A percentile compares a stretch with the other conserved stretches of the same genome.
These are phyloP conservation scores for Scaptomyza tumidula DNA, from an alignment of 2,888 invertebrate species.

Conservation along the genomic window DNA sequence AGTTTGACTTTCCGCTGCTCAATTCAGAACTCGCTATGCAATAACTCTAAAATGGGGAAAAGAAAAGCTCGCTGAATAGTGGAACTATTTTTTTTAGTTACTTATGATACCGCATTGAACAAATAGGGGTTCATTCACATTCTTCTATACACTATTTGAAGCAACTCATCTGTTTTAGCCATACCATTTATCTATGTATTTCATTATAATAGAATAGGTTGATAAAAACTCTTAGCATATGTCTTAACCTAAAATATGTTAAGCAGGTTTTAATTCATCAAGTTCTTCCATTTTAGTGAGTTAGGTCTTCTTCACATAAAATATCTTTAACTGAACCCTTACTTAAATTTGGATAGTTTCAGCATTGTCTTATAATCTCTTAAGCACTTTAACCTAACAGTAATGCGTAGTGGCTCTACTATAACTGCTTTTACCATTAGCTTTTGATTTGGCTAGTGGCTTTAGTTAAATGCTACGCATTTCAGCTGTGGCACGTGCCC, in stretches of 20 bases:
- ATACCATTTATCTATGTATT: no score
- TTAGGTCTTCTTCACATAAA: neutral
- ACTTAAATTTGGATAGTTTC: conserved; percentile 4
- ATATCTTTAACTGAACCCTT: neutral
- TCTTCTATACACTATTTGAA: no score
- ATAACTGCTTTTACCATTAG: conserved; percentile 63
- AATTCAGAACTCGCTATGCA: conserved; percentile 31
- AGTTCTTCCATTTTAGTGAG: no score
- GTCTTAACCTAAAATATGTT: no score
- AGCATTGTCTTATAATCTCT: conserved; percentile 5
- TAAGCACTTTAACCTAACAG: conserved; percentile 26
- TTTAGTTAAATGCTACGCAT: conserved; percentile 71
- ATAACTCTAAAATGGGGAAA: conserved; percentile 9
- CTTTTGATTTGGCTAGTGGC: conserved; percentile 75
- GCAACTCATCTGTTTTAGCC: no score
- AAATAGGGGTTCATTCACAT: no score
- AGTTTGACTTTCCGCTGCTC: conserved; percentile 52
- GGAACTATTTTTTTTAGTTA: conserved; percentile 14
- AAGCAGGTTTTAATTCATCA: neutral
- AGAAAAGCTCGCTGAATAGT: conserved; percentile 8
- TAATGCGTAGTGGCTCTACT: conserved; percentile 16
- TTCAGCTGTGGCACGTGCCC: conserved; percentile 67
- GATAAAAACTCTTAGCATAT: no score
- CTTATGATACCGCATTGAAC: neutral
- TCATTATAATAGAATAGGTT: no score